A percentile compares a stretch with the other conserved stretches of the same genome.
Evolutionary conservation across 2,797 vertebrate species (phyloP).

Genomic region (Alfaro cultratus): DNA sequence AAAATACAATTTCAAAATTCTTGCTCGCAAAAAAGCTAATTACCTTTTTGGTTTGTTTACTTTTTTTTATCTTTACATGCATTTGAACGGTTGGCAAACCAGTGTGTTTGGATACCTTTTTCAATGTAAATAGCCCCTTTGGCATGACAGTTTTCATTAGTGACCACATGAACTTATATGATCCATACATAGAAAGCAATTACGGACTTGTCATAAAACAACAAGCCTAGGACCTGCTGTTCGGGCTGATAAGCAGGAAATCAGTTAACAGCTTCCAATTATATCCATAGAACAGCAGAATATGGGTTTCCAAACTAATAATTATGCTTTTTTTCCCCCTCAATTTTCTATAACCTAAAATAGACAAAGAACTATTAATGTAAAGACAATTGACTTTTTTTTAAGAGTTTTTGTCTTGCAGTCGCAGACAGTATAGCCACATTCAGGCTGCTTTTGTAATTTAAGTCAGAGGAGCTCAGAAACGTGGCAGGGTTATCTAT

Average conservation of each 20-base stretch:
- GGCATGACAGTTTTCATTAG: conserved; percentile 91
- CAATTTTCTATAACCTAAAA: conserved; percentile 47
- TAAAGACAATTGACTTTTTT: conserved; percentile 7
- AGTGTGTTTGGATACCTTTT: conserved; percentile 56
- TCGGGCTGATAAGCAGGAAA: conserved; percentile 87
- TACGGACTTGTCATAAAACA: conserved; percentile 83
- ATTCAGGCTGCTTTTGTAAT: conserved; percentile 21
- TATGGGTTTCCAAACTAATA: conserved; percentile 84
- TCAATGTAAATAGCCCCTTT: conserved; percentile 42
- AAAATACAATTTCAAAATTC: background rate
- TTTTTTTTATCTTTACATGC: background rate
- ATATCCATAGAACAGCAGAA: conserved; percentile 77
- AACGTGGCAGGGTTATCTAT: conserved; percentile 56
- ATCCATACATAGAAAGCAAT: conserved; percentile 88
- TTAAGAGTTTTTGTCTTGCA: conserved; percentile 16
- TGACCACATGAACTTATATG: conserved; percentile 91
- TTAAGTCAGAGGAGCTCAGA: conserved; percentile 15
- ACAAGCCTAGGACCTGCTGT: conserved; percentile 84
- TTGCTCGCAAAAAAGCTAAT: background rate
- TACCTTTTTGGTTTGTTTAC: background rate
- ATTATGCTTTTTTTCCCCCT: conserved; percentile 77
- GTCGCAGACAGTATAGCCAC: background rate
- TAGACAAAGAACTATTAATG: conserved; percentile 30
- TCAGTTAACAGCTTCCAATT: conserved; percentile 81
- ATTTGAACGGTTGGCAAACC: conserved; percentile 35